These are phyloP conservation scores for Herminia tarsipennalis DNA, from an alignment of 2,888 invertebrate species.

Conservation along the genomic window DNA sequence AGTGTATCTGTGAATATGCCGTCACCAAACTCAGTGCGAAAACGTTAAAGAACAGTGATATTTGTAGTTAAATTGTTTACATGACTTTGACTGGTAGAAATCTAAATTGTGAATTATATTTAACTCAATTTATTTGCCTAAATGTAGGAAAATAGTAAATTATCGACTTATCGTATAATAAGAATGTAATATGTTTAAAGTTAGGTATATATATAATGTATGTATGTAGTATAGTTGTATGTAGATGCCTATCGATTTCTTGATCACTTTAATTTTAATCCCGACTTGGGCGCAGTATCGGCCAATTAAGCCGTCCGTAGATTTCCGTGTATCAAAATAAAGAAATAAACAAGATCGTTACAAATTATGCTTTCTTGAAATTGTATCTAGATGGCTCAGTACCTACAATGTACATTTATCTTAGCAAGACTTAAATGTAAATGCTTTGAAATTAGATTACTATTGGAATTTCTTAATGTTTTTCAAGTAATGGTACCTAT, in stretches of 20 bases:
- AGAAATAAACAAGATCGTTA: too few relatives aligned
- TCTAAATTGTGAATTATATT: slow-evolving; percentile 32
- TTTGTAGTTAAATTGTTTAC: slow-evolving; percentile 9
- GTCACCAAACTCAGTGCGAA: slow-evolving; percentile 15
- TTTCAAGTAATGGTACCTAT: too few relatives aligned
- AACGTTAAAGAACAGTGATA: slow-evolving; percentile 21
- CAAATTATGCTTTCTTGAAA: too few relatives aligned
- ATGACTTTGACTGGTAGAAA: slow-evolving; percentile 27
- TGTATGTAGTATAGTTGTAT: slow-evolving; percentile 9
- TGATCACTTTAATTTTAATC: slow-evolving; percentile 8
- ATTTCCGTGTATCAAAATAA: too few relatives aligned
- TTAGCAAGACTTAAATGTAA: not conserved
- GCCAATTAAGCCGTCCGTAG: too few relatives aligned
- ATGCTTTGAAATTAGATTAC: not conserved
- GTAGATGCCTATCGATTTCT: slow-evolving; percentile 15
- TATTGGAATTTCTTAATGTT: not conserved
- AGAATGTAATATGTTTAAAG: slow-evolving; percentile 41
- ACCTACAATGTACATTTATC: not conserved
- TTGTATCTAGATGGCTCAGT: not conserved
- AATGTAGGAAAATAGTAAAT: slow-evolving; percentile 23
- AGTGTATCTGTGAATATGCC: slow-evolving; percentile 20
- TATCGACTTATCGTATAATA: slow-evolving; percentile 32
- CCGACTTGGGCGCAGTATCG: too few relatives aligned
- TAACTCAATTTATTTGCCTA: slow-evolving; percentile 31
- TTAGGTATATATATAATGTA: slow-evolving; percentile 21